These are phyloP conservation scores for Fulica atra DNA, from an alignment of 2,113 vertebrate genomes.

Conservation along the genomic window DNA sequence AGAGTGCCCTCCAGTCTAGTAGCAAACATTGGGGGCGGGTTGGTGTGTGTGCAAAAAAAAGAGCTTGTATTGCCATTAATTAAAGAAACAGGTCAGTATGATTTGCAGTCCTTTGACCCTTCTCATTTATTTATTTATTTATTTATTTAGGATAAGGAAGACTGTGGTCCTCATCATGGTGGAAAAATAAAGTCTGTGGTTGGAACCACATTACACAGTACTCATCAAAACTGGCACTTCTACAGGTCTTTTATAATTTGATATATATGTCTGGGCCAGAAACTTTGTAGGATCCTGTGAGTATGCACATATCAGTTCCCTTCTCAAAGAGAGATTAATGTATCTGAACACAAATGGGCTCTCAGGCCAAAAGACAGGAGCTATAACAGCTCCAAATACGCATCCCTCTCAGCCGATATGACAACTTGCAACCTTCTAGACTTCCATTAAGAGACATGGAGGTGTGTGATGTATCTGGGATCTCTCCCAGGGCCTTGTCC, in stretches of 20 bases:
- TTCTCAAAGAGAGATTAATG: background rate
- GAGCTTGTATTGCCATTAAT: background rate
- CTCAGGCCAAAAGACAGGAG: background rate
- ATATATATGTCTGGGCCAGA: background rate
- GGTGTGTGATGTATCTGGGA: background rate
- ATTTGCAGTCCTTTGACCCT: background rate
- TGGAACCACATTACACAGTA: conserved; percentile 11
- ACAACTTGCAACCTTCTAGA: background rate
- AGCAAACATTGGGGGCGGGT: background rate
- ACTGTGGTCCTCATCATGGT: background rate
- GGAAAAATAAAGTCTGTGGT: conserved; percentile 13
- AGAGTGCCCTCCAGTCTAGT: background rate
- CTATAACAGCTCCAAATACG: background rate
- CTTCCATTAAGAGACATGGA: rapidly evolving
- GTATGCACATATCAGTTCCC: background rate
- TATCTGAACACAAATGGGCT: background rate
- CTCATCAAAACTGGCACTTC: conserved; percentile 19
- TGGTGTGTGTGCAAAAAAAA: background rate
- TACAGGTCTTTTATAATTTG: background rate
- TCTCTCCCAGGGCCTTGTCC: background rate
- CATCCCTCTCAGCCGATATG: background rate
- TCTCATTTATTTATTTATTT: background rate
- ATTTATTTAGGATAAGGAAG: background rate
- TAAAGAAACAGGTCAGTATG: background rate
- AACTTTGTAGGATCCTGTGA: background rate